These are phyloP conservation scores for Cyprinodon variegatus DNA, from an alignment of 2,113 vertebrate genomes.

Conservation along the genomic window DNA sequence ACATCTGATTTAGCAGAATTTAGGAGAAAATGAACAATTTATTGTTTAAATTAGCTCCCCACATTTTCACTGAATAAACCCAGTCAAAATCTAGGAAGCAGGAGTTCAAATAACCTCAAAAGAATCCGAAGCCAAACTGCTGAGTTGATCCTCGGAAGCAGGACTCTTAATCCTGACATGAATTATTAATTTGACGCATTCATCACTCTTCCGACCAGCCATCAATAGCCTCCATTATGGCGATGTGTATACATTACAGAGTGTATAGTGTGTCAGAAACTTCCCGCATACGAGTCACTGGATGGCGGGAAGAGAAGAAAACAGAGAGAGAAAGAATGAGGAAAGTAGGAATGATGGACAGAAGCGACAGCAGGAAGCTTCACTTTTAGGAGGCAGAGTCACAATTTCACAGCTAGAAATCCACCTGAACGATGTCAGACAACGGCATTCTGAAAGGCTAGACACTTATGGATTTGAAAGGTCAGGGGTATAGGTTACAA, in stretches of 20 bases:
- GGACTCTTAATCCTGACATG: conserved; percentile 56
- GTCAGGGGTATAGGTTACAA: neutral
- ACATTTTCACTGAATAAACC: neutral
- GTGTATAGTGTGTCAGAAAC: conserved; percentile 78
- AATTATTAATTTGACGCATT: conserved; percentile 77
- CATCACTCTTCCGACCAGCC: conserved; percentile 66
- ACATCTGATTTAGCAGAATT: neutral
- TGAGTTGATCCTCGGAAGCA: conserved; percentile 50
- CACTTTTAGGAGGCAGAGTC: conserved; percentile 23
- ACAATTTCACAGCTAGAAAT: conserved; percentile 11
- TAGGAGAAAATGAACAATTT: neutral
- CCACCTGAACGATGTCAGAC: neutral
- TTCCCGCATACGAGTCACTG: conserved; percentile 67
- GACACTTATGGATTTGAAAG: neutral
- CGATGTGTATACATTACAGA: conserved; percentile 78
- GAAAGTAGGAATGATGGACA: conserved; percentile 36
- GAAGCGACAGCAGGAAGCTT: conserved; percentile 45
- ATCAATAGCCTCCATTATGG: conserved; percentile 76
- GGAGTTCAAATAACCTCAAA: neutral
- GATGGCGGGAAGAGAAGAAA: conserved; percentile 67
- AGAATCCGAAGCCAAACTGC: conserved; percentile 32
- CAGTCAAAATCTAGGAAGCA: neutral
- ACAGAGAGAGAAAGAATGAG: conserved; percentile 24
- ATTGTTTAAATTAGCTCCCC: neutral
- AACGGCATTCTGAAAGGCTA: conserved; percentile 1